Evolutionary conservation across 2,888 invertebrate species (phyloP).

Genomic region (Glyphotaelius pellucidus): DNA sequence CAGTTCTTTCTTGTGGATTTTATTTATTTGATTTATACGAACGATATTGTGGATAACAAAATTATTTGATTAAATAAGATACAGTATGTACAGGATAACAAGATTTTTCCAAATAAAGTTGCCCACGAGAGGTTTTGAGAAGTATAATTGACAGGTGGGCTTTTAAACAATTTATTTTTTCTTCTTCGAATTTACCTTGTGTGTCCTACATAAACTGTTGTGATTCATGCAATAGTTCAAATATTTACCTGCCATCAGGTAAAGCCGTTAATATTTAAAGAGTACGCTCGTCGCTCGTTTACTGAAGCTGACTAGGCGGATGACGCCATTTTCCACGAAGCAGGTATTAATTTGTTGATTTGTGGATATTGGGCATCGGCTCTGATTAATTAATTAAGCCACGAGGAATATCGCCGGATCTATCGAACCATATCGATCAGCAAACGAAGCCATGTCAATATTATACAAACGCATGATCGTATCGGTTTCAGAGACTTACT

Average conservation of each 20-base stretch:
- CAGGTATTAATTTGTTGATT: not conserved
- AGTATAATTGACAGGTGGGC: not conserved
- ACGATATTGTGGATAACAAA: not conserved
- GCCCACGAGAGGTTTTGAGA: not conserved
- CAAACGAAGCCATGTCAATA: not conserved
- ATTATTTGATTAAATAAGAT: not conserved
- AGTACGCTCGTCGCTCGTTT: not conserved
- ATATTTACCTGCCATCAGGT: not conserved
- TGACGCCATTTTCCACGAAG: not conserved
- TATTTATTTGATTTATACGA: not conserved
- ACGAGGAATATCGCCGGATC: not conserved
- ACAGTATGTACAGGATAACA: not conserved
- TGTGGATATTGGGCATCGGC: not conserved
- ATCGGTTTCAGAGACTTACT: too few relatives aligned
- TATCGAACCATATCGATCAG: not conserved
- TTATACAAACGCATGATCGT: not conserved
- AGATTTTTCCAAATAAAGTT: not conserved
- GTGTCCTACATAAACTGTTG: not conserved
- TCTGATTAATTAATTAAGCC: not conserved
- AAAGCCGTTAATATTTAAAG: not conserved
- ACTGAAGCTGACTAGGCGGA: not conserved
- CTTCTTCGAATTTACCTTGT: not conserved
- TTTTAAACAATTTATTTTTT: not conserved
- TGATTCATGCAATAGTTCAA: not conserved
- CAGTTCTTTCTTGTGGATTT: not conserved